Evolutionary conservation across 2,113 vertebrate species (phyloP).

Genomic region (Zeus faber): DNA sequence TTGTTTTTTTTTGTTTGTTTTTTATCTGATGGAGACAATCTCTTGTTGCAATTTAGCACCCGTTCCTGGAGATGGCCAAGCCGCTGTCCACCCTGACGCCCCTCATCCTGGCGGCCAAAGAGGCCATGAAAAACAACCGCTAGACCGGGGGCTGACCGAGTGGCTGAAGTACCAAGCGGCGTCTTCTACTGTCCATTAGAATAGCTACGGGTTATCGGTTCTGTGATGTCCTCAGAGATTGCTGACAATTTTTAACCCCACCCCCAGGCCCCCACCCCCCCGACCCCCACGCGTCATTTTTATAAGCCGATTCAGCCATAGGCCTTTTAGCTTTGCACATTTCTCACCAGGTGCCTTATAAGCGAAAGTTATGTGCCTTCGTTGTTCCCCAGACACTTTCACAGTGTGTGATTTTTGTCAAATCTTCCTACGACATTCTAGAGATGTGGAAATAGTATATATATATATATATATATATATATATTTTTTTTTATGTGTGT

Average conservation of each 20-base stretch:
- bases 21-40: neutral
- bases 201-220: neutral
- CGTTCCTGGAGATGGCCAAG: neutral
- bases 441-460: neutral
- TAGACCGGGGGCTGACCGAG: neutral
- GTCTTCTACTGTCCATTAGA: neutral
- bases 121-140: constrained; percentile 1
- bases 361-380: no score
- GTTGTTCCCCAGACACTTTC: no score
- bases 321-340: neutral
- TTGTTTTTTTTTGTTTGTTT: no score
- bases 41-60: neutral
- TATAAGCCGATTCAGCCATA: neutral
- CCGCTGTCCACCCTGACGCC: neutral
- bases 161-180: neutral
- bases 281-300: neutral
- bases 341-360: neutral
- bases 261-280: neutral
- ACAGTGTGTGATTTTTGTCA: no score
- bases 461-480: no score
- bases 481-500: no score
- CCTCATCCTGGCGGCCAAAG: neutral
- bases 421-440: no score
- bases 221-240: neutral
- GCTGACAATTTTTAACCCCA: neutral